Percentiles rank a stretch among this genome's conserved stretches.
Conservation (phyloP, 2,888 invertebrate genomes). For the Tachystola acroxantha region DNA sequence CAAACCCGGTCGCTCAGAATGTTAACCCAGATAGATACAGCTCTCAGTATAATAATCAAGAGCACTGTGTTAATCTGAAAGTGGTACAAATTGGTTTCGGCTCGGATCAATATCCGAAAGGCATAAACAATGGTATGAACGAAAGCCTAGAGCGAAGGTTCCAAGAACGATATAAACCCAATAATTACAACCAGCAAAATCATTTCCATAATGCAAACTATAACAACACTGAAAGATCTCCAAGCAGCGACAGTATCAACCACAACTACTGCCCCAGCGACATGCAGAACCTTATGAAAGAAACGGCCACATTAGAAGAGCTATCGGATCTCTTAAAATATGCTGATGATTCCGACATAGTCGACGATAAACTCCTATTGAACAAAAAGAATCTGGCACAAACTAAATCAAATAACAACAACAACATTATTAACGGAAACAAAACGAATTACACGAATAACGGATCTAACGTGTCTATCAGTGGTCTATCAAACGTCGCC, state of each 20-base stretch:
- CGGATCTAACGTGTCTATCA: conserved; percentile 88
- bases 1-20: conserved; percentile 54
- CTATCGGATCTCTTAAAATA: conserved; percentile 84
- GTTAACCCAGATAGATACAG: conserved; percentile 72
- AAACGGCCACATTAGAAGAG: conserved; percentile 83
- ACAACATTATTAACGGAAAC: conserved; percentile 64
- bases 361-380: conserved; percentile 66
- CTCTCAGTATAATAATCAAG: conserved; percentile 73
- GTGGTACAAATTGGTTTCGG: conserved; percentile 80
- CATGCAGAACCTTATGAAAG: conserved; percentile 67
- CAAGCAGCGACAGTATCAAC: conserved; percentile 66
- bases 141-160: conserved; percentile 68
- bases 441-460: conserved; percentile 76
- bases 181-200: conserved; percentile 55
- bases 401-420: conserved; percentile 59
- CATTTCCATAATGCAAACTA: conserved; percentile 66
- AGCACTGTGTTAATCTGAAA: conserved; percentile 76
- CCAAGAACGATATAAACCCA: conserved; percentile 71
- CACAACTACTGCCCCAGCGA: conserved; percentile 66
- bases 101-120: conserved; percentile 78
- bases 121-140: conserved; percentile 65
- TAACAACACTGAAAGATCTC: conserved; percentile 58
- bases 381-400: conserved; percentile 68
- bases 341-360: conserved; percentile 85
- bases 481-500: conserved; percentile 86